A percentile compares a stretch with the other conserved stretches of the same genome.
Conservation (phyloP, 1,140 invertebrate genomes). For the Hirudo medicinalis region DNA sequence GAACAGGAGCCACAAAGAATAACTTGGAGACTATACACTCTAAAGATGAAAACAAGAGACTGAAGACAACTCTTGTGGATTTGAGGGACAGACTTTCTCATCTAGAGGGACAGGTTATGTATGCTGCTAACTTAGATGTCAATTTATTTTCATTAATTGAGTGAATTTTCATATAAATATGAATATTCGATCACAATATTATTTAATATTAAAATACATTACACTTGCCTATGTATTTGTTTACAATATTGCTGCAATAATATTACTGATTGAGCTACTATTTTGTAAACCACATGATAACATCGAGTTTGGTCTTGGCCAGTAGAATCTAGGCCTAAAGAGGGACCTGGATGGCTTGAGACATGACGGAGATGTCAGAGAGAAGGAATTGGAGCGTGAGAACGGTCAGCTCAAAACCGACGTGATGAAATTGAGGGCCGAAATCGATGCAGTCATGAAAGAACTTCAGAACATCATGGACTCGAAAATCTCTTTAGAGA, state of each 20-base stretch:
- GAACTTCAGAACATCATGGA: constrained; percentile 24
- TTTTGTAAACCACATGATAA: no score
- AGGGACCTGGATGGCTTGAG: constrained; percentile 18
- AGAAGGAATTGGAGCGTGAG: constrained; percentile 22
- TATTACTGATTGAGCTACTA: no score
- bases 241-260: no score
- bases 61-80: constrained; percentile 33
- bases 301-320: background rate
- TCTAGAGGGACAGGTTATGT: constrained; percentile 33
- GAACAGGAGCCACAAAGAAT: constrained; percentile 35
- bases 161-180: no score
- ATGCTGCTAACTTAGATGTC: background rate
- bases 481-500: constrained; percentile 23
- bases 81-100: constrained; percentile 34
- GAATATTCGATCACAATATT: no score
- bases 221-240: no score
- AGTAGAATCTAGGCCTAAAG: constrained; percentile 21
- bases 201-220: no score
- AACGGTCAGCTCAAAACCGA: constrained; percentile 20
- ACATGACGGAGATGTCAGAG: constrained; percentile 20
- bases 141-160: background rate
- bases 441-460: constrained; percentile 23
- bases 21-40: constrained; percentile 35
- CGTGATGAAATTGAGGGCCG: constrained; percentile 20
- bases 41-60: constrained; percentile 37